Percentiles rank a stretch among this genome's conserved stretches.
phyloP scores from a whole-genome alignment of 2,113 vertebrate genomes.

The Lates calcarifer region DNA sequence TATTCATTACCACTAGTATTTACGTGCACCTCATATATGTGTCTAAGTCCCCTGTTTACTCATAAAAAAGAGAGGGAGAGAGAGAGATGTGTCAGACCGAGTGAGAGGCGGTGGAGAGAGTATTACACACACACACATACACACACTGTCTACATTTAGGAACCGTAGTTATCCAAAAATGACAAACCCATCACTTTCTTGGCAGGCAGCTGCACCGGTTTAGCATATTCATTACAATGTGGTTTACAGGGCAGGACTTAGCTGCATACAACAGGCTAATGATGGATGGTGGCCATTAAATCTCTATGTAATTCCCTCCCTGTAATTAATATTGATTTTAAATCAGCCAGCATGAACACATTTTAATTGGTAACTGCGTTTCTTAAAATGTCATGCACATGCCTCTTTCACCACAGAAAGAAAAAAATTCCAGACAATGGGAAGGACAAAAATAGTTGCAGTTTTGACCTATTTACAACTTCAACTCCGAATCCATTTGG shows the following conservation, averaged over 20 bases:
- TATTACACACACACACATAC: slow-evolving; percentile 6
- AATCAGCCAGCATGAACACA: slow-evolving; percentile 51
- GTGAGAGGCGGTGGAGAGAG: slow-evolving; percentile 19
- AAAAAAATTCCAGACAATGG: background rate
- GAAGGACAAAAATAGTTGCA: background rate
- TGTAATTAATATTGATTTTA: slow-evolving; percentile 70
- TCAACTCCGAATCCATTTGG: slow-evolving; percentile 1
- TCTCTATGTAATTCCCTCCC: slow-evolving; percentile 49
- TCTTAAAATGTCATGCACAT: slow-evolving; percentile 23
- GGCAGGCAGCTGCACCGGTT: slow-evolving; percentile 51
- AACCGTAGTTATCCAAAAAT: slow-evolving; percentile 45
- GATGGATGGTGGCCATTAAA: slow-evolving; percentile 64
- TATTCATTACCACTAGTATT: slow-evolving; percentile 44
- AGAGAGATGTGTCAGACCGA: slow-evolving; percentile 26
- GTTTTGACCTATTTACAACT: background rate
- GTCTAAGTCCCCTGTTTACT: slow-evolving; percentile 11
- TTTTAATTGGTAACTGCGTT: slow-evolving; percentile 46
- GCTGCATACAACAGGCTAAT: slow-evolving; percentile 58
- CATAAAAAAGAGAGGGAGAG: slow-evolving; percentile 15
- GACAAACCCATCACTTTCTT: slow-evolving; percentile 55
- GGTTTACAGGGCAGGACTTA: slow-evolving; percentile 46
- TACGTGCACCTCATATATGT: slow-evolving; percentile 10
- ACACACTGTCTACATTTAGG: background rate
- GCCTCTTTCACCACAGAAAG: slow-evolving; percentile 1
- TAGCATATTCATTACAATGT: slow-evolving; percentile 70